Evolutionary conservation across 1,140 invertebrate genomes (phyloP).

Genomic region (Nephotettix cincticeps): DNA sequence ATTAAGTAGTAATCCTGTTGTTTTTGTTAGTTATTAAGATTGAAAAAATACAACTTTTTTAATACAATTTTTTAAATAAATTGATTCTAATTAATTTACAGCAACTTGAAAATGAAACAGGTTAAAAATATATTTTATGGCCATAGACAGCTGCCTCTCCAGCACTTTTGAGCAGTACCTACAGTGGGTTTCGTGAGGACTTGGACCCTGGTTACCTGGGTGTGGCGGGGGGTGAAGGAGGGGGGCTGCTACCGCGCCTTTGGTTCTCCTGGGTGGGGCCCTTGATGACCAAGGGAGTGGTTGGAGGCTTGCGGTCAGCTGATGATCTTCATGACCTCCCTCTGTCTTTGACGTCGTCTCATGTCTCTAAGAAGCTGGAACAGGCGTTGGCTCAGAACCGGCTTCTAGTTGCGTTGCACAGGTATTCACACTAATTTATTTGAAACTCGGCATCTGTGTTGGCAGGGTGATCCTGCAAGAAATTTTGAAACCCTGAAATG

Average conservation of each 20-base stretch:
- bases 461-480: too few relatives aligned
- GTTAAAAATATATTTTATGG: too few relatives aligned
- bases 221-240: constrained; percentile 80
- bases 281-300: constrained; percentile 78
- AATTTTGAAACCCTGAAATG: too few relatives aligned
- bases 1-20: too few relatives aligned
- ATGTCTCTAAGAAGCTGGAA: constrained; percentile 60
- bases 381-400: constrained; percentile 53
- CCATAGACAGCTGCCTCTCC: constrained; percentile 48
- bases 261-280: constrained; percentile 87
- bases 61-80: too few relatives aligned
- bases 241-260: constrained; percentile 68
- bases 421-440: not conserved
- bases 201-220: constrained; percentile 69
- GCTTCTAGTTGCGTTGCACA: constrained; percentile 73
- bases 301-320: constrained; percentile 65
- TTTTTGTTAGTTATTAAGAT: too few relatives aligned
- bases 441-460: too few relatives aligned
- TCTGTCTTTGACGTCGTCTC: constrained; percentile 59
- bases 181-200: constrained; percentile 61
- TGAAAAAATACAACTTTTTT: too few relatives aligned
- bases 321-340: constrained; percentile 90
- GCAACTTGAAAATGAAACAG: too few relatives aligned
- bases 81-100: too few relatives aligned
- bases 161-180: constrained; percentile 49